These are phyloP conservation scores for Larimichthys crocea DNA, from an alignment of 2,113 vertebrate genomes.

Conservation along the genomic window DNA sequence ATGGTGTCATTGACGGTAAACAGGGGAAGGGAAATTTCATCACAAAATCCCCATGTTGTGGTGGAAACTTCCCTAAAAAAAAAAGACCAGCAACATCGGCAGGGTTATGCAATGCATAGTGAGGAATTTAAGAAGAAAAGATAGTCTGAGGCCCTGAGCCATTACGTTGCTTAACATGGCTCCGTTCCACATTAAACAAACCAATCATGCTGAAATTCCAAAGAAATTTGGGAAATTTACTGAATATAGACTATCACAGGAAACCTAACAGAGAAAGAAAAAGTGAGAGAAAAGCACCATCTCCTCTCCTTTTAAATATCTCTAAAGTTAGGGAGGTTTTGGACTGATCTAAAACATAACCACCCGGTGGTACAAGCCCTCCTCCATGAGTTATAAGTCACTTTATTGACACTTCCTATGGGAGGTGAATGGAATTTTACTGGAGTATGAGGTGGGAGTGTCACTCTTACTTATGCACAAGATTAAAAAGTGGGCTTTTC, in stretches of 20 bases:
- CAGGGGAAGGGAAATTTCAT: constrained; percentile 23
- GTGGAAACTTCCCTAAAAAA: constrained; percentile 43
- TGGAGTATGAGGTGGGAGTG: constrained; percentile 32
- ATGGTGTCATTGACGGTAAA: constrained; percentile 42
- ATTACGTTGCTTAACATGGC: neutral
- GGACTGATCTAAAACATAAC: constrained; percentile 6
- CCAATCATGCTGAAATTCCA: constrained; percentile 60
- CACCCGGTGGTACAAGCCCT: neutral
- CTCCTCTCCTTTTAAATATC: constrained; percentile 21
- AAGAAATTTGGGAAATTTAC: constrained; percentile 71
- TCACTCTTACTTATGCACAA: constrained; percentile 12
- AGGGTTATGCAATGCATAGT: constrained; percentile 32
- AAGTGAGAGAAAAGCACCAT: neutral
- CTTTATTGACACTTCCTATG: constrained; percentile 34
- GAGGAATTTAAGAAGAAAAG: constrained; percentile 37
- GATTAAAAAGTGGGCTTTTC: constrained; percentile 40
- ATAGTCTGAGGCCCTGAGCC: neutral
- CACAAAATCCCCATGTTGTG: constrained; percentile 20
- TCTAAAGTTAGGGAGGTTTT: neutral
- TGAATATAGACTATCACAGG: constrained; percentile 39
- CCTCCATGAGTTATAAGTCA: constrained; percentile 18
- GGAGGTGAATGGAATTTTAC: constrained; percentile 63
- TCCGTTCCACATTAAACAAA: constrained; percentile 31
- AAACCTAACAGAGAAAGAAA: constrained; percentile 46
- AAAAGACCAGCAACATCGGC: neutral